Conservation (phyloP, 2,888 invertebrate species). For the Chrysolina americana region DNA sequence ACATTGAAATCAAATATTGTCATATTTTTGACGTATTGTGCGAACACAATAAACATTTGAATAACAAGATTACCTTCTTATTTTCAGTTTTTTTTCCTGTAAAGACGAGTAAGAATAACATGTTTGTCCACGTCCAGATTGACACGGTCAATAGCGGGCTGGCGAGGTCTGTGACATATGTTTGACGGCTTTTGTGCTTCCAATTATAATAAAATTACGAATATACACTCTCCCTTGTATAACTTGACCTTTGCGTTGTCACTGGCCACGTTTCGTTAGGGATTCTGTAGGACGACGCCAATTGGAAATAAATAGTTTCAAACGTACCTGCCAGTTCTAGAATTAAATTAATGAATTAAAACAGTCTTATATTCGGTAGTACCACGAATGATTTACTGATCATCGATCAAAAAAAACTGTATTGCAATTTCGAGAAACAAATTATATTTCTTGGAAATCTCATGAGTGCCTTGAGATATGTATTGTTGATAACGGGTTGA, state of each 20-base stretch:
- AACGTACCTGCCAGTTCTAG: not conserved
- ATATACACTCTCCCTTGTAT: constrained; percentile 62
- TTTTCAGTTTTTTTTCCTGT: constrained; percentile 30
- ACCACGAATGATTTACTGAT: no score
- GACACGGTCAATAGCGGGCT: constrained; percentile 25
- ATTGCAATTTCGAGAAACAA: no score
- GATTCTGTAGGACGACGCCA: not conserved
- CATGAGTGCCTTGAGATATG: no score
- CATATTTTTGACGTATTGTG: constrained; percentile 25
- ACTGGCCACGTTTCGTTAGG: constrained; percentile 17
- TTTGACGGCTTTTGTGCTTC: constrained; percentile 65
- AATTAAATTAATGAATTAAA: no score
- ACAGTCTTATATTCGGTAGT: no score
- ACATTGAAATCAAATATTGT: constrained; percentile 21
- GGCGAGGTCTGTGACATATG: constrained; percentile 58
- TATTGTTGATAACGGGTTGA: no score
- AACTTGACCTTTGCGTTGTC: constrained; percentile 56
- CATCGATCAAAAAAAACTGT: no score
- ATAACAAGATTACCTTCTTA: constrained; percentile 35
- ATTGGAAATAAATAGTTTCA: not conserved
- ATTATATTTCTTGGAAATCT: no score
- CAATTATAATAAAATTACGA: constrained; percentile 64
- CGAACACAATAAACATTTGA: constrained; percentile 25
- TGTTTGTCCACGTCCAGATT: constrained; percentile 53
- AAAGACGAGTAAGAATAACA: constrained; percentile 53